Evolutionary conservation across 1,140 invertebrate genomes (phyloP).

Genomic region (Bombus superbus): DNA sequence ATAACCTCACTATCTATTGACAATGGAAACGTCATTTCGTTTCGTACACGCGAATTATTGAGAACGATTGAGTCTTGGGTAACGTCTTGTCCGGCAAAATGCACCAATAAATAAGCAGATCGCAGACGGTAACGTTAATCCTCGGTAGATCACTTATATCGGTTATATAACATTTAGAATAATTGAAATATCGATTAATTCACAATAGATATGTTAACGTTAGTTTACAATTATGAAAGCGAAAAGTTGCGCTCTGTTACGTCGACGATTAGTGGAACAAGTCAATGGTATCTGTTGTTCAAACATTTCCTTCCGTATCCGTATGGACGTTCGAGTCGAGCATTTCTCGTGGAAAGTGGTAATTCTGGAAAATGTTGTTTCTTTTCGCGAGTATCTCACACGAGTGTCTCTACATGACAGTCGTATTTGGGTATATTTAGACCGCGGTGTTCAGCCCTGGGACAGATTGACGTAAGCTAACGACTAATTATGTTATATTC

Average conservation of each 20-base stretch:
- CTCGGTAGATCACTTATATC: not conserved
- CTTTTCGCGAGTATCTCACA: not conserved
- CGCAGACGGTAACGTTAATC: not conserved
- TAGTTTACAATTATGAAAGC: not conserved
- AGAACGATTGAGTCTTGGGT: not conserved
- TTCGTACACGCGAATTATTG: not conserved
- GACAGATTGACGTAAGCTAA: slow-evolving; percentile 52
- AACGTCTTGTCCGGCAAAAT: not conserved
- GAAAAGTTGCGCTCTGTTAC: too few relatives aligned
- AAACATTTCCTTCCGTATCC: not conserved
- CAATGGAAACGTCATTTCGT: not conserved
- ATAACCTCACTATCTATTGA: not conserved
- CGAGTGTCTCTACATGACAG: not conserved
- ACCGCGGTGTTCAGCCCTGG: slow-evolving; percentile 44
- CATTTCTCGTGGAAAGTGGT: not conserved
- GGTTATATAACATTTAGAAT: slow-evolving; percentile 28
- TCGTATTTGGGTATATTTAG: slow-evolving; percentile 43
- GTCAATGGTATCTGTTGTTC: not conserved
- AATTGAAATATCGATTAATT: slow-evolving; percentile 38
- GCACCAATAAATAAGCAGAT: not conserved
- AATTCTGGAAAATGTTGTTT: not conserved
- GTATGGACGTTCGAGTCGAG: not conserved
- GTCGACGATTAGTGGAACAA: not conserved
- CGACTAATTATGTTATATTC: slow-evolving; percentile 61
- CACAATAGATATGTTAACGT: slow-evolving; percentile 26